phyloP scores from a whole-genome alignment of 2,113 vertebrate genomes.

The Tragelaphus buxtoni region DNA sequence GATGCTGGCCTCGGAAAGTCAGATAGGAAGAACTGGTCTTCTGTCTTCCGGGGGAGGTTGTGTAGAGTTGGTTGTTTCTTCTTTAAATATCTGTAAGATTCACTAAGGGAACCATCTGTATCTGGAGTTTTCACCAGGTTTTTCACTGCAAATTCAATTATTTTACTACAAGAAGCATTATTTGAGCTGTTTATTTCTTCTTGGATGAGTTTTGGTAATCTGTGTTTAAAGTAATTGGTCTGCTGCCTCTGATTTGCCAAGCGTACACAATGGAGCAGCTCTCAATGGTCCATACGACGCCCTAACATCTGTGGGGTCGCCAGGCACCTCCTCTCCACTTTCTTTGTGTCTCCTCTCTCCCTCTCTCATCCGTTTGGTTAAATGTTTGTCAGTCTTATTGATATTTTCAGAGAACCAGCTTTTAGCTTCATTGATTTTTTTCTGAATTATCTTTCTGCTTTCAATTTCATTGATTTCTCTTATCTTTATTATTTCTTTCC shows the following conservation, averaged over 20 bases:
- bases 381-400: neutral
- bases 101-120: neutral
- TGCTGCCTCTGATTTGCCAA: neutral
- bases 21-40: neutral
- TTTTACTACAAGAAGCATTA: neutral
- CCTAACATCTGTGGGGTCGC: neutral
- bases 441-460: neutral
- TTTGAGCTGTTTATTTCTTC: neutral
- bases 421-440: conserved; percentile 8
- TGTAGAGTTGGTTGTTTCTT: neutral
- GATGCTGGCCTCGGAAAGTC: neutral
- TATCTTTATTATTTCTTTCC: neutral
- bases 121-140: neutral
- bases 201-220: neutral
- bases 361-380: neutral
- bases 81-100: neutral
- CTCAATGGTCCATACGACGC: accelerated
- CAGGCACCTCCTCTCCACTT: too few species aligned
- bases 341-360: neutral
- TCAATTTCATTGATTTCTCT: neutral
- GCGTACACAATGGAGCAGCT: accelerated
- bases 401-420: neutral
- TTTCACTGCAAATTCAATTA: neutral
- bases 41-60: neutral
- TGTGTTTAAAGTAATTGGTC: neutral